Percentiles rank a stretch among this genome's conserved stretches.
Conservation (phyloP, 2,113 vertebrate species). For the Syngnathoides biaculeatus region DNA sequence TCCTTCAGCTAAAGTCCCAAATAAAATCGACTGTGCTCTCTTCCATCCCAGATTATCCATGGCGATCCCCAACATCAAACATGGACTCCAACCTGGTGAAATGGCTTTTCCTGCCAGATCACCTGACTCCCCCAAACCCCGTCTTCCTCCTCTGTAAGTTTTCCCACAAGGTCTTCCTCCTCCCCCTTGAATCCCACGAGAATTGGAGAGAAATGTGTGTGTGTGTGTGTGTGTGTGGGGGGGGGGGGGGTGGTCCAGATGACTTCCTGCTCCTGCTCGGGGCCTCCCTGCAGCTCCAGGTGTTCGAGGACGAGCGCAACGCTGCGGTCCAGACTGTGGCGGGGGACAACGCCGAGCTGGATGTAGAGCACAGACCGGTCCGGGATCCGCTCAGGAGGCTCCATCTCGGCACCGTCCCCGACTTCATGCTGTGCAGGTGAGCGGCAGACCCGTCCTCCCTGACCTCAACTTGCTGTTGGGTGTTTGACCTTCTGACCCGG, state of each 20-base stretch:
- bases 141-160: conserved; percentile 92
- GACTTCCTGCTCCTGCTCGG: conserved; percentile 91
- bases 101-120: conserved; percentile 93
- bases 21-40: too few species aligned
- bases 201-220: neutral
- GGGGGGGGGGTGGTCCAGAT: conserved; percentile 78
- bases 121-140: conserved; percentile 85
- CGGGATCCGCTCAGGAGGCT: conserved; percentile 76
- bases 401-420: conserved; percentile 81
- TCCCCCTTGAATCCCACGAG: neutral
- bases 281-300: conserved; percentile 88
- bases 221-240: neutral
- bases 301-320: conserved; percentile 89
- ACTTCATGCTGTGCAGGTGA: conserved; percentile 78
- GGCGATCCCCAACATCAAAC: conserved; percentile 81
- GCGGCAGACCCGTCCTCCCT: neutral
- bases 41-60: conserved; percentile 84
- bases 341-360: conserved; percentile 88
- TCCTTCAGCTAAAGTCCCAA: too few species aligned
- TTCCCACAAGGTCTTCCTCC: neutral
- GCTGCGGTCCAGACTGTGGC: conserved; percentile 79
- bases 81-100: conserved; percentile 93
- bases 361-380: conserved; percentile 60
- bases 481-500: conserved; percentile 1
- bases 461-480: neutral